Evolutionary conservation across 37 sponge, comb jelly and placozoan species (phyloP), one percentile per base, ranked within the genome.

Genomic region (Tethya wilhelma): DNA sequence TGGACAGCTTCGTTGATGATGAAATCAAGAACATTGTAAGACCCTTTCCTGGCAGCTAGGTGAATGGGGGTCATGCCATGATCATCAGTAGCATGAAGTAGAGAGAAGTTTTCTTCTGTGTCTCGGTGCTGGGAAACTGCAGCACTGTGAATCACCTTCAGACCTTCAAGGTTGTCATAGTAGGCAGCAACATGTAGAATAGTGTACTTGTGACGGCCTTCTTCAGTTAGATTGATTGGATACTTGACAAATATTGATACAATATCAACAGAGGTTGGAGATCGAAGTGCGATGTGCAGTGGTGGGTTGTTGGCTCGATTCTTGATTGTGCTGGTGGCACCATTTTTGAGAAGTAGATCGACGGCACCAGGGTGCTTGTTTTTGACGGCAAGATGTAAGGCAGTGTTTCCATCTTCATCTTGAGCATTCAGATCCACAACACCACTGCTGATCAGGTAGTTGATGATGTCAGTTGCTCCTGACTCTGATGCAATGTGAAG

Each of bases 351-450:
- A 32, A 96, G 86, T 20, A 86, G 37, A 26, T 84, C 29, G 22
- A 85, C 59, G 5, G 84, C 71, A 29, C 67, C 89, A 1, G 34
- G 26, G 31, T 77, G 66, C 4, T 73, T 41, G 44, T 84, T 65
- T 1, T 30, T 14, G 33, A 86, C 87, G 28, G 97, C 92, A 56
- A 85, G 12, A 43, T 91, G 97, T 8, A 96, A 69, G n/a, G 97
- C 86, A n/a, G 95, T 96, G 77, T 90, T 79, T 28, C 94, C 94
- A 23, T 91, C 64, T 1, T 75, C 59, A 60, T 94, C 89, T 41
- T 39, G 49, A 41, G 84, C 84, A 71, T 91, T 80, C 0, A 86
- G 49, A 36, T 75, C 55, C 29, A 62, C 41, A 39, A 64, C 33
- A 5, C 86, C 89, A 8, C 59, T 53, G 41, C 77, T 69, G n/a